Percentiles rank a stretch among this genome's conserved stretches.
Conservation (phyloP, 2,113 vertebrate species). For the Neopipo cinnamomea region DNA sequence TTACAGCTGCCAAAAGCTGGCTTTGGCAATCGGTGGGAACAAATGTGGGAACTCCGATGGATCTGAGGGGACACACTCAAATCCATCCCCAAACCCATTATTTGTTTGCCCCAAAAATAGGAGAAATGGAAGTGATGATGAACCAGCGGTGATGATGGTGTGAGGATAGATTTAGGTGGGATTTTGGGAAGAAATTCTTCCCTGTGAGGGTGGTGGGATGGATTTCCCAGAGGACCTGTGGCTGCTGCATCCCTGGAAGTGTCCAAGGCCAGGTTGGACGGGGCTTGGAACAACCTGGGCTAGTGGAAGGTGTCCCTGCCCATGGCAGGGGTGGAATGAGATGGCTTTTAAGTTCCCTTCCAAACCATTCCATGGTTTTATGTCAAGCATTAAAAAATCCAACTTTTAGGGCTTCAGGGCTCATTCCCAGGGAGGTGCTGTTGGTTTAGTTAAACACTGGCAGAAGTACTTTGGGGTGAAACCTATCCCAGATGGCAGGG, state of each 20-base stretch:
- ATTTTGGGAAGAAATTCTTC: not conserved
- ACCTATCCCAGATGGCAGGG: not conserved
- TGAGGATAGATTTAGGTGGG: not conserved
- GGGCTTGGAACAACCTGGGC: not conserved
- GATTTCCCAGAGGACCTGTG: not conserved
- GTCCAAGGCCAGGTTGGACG: not conserved
- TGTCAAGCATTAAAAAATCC: not conserved
- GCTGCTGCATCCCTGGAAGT: not conserved
- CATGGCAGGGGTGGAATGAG: not conserved
- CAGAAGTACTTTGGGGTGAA: not conserved
- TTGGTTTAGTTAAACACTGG: not conserved
- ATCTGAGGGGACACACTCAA: accelerated
- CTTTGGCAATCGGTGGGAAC: not conserved
- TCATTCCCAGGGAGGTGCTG: not conserved
- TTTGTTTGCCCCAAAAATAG: not conserved
- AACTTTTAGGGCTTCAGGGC: not conserved
- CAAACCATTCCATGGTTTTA: not conserved
- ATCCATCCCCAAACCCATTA: not conserved
- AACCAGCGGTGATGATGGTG: not conserved
- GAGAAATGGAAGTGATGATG: not conserved
- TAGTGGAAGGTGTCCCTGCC: not conserved
- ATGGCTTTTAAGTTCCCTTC: not conserved
- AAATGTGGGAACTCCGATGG: not conserved
- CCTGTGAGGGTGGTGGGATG: not conserved
- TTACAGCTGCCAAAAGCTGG: not conserved